phyloP scores from a whole-genome alignment of 1,140 invertebrate genomes.

The Bombus waltoni region DNA sequence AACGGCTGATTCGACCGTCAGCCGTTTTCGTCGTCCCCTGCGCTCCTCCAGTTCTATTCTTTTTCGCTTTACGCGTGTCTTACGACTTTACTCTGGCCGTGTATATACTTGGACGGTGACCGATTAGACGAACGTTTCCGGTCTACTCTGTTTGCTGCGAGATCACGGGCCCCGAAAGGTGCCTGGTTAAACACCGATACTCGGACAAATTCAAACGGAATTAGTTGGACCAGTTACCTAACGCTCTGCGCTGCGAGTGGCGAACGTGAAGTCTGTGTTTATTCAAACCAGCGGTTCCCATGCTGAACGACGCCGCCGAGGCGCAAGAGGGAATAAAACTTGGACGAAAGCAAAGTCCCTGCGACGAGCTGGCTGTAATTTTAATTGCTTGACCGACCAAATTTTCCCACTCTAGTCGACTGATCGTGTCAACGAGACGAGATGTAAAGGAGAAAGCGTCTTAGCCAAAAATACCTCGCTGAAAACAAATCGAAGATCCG shows the following conservation, averaged over 20 bases:
- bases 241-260: neutral
- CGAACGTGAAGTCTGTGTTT: neutral
- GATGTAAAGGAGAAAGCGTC: neutral
- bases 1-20: neutral
- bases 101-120: no score
- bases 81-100: no score
- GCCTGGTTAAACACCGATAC: neutral
- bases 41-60: neutral
- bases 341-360: neutral
- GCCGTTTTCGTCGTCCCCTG: neutral
- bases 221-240: neutral
- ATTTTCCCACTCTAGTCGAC: no score
- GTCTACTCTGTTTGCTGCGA: no score
- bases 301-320: neutral
- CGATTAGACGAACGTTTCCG: neutral
- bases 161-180: neutral
- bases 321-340: no score
- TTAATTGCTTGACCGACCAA: no score
- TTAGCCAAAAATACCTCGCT: neutral
- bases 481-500: no score
- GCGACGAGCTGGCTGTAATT: neutral
- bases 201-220: neutral
- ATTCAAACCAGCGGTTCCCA: constrained; percentile 18
- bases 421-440: neutral
- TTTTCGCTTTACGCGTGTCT: neutral